A percentile compares a stretch with the other conserved stretches of the same genome.
Conservation (phyloP, 2,797 vertebrate genomes). For the Crocidura indochinensis region DNA sequence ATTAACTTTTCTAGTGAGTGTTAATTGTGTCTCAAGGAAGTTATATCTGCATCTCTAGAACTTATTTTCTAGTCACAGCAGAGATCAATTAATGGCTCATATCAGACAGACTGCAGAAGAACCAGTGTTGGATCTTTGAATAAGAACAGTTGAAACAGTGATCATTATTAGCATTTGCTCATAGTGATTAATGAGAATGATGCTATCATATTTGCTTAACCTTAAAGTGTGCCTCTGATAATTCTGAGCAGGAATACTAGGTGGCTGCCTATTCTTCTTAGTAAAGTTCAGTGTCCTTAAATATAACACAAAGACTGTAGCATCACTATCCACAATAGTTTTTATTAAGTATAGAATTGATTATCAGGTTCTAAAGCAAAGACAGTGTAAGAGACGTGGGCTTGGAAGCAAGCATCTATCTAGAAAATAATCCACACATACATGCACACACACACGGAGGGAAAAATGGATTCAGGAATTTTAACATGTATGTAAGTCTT, state of each 20-base stretch:
- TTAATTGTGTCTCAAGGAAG: neutral
- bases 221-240: neutral
- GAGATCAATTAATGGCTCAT: neutral
- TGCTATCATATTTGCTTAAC: neutral
- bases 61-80: neutral
- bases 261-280: neutral
- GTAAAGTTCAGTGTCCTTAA: neutral
- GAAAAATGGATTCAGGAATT: too few relatives aligned
- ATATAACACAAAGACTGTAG: neutral
- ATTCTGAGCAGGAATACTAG: neutral
- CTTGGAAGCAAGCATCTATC: too few relatives aligned
- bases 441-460: too few relatives aligned
- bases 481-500: too few relatives aligned
- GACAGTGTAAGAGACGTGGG: too few relatives aligned
- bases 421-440: too few relatives aligned
- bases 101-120: neutral
- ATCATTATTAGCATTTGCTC: neutral
- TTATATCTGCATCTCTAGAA: neutral
- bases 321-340: neutral
- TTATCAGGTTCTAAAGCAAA: too few relatives aligned
- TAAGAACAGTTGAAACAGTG: neutral
- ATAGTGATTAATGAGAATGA: neutral
- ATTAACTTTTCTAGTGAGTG: neutral
- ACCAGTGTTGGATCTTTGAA: neutral
- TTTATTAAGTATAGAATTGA: too few relatives aligned